These are phyloP conservation scores for Orchesellides sinensis DNA, from an alignment of 2,888 invertebrate genomes.

Conservation along the genomic window DNA sequence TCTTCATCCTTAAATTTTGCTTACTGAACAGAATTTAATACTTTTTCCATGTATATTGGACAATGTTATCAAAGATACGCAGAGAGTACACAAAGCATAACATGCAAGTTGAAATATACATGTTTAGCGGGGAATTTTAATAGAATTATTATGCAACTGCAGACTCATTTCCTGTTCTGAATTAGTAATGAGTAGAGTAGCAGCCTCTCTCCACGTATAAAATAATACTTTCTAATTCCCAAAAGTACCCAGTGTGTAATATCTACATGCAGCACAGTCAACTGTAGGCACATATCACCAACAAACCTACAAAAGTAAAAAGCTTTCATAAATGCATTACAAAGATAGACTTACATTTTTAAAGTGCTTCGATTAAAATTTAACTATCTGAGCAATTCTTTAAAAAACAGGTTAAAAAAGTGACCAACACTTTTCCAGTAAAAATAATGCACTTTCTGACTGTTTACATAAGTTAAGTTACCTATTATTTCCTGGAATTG, in stretches of 20 bases:
- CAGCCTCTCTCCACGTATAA: conserved; percentile 28
- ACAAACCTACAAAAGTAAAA: neutral
- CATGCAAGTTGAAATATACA: neutral
- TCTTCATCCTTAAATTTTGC: no score
- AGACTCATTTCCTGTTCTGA: conserved; percentile 55
- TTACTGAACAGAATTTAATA: no score
- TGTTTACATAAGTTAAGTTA: no score
- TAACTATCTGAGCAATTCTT: no score
- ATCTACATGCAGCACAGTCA: neutral
- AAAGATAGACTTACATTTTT: neutral
- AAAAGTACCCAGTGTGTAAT: conserved; percentile 36
- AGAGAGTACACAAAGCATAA: neutral
- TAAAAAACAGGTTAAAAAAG: no score
- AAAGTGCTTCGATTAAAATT: no score
- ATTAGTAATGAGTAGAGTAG: conserved; percentile 63
- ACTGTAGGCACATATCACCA: neutral
- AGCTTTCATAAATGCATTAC: conserved; percentile 34
- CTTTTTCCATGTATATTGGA: neutral
- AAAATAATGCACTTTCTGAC: no score
- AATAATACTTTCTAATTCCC: conserved; percentile 47
- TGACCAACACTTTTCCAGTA: no score
- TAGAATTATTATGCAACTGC: conserved; percentile 52
- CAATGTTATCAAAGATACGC: no score
- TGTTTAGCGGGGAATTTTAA: conserved; percentile 20
- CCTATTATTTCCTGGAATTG: no score